phyloP scores from a whole-genome alignment of 1,140 invertebrate genomes.

The Ditylenchus dipsaci region DNA sequence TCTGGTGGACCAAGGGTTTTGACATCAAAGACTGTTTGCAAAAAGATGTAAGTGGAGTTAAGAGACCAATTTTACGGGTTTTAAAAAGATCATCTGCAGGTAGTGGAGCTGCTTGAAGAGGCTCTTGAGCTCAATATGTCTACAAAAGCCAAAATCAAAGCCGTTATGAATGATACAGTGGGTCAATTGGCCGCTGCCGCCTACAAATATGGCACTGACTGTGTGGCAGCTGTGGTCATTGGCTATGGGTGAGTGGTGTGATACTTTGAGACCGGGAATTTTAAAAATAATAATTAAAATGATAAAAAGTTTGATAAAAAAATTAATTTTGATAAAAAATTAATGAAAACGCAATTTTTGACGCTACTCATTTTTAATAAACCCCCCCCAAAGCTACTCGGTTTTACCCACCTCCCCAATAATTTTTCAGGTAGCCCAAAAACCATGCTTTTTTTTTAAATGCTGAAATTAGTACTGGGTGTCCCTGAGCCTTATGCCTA shows the following conservation, averaged over 20 bases:
- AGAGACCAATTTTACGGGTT: too few relatives aligned
- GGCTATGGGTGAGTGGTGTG: constrained; percentile 50
- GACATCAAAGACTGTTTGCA: constrained; percentile 57
- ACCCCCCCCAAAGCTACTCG: too few relatives aligned
- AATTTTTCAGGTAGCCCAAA: too few relatives aligned
- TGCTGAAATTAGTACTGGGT: too few relatives aligned
- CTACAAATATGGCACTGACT: constrained; percentile 54
- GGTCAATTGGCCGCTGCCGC: constrained; percentile 57
- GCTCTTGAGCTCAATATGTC: constrained; percentile 57
- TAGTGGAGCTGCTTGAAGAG: constrained; percentile 52
- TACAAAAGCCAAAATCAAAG: constrained; percentile 54
- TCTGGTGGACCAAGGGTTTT: constrained; percentile 58
- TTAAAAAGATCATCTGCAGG: too few relatives aligned
- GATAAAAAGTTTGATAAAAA: neutral
- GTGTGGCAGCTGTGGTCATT: constrained; percentile 53
- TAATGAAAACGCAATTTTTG: too few relatives aligned
- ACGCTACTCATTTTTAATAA: too few relatives aligned
- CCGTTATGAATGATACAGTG: constrained; percentile 58
- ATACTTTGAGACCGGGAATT: neutral
- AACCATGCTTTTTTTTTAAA: too few relatives aligned
- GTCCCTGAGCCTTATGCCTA: too few relatives aligned
- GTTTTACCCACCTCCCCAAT: too few relatives aligned
- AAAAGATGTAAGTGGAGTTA: constrained; percentile 33
- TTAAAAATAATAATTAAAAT: neutral
- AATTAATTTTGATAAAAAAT: neutral